These are phyloP conservation scores for Tetragonula clypearis DNA, from an alignment of 1,140 invertebrate genomes.

Conservation along the genomic window DNA sequence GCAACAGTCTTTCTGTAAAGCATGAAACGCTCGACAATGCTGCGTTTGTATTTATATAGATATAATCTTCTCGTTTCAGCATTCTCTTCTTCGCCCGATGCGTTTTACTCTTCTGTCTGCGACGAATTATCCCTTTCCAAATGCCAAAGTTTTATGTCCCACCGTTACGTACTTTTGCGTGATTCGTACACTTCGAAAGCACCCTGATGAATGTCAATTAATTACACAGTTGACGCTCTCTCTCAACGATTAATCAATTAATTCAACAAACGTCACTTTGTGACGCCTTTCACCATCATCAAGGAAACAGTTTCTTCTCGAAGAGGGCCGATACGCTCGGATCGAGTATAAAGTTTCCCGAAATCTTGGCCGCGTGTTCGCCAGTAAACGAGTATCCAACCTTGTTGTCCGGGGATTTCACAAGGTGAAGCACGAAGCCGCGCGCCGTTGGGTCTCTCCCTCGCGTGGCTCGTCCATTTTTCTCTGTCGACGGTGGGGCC, in stretches of 20 bases:
- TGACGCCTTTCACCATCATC: not conserved
- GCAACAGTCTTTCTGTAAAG: too few relatives aligned
- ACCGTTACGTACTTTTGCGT: too few relatives aligned
- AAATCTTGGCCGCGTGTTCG: not conserved
- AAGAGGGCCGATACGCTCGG: not conserved
- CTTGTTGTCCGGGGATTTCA: constrained; percentile 8
- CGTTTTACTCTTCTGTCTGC: too few relatives aligned
- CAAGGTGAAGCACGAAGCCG: not conserved
- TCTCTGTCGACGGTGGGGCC: constrained; percentile 45
- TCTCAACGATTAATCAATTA: too few relatives aligned
- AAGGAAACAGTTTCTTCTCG: not conserved
- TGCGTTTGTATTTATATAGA: not conserved
- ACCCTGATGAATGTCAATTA: too few relatives aligned
- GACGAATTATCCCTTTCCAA: too few relatives aligned
- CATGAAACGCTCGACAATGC: not conserved
- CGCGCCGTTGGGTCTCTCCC: not conserved
- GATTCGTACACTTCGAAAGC: too few relatives aligned
- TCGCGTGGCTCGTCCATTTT: constrained; percentile 57
- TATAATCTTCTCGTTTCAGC: too few relatives aligned
- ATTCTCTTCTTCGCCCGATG: too few relatives aligned
- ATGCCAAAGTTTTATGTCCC: too few relatives aligned
- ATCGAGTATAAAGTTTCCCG: constrained; percentile 2
- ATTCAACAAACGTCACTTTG: too few relatives aligned
- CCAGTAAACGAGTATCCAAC: not conserved
- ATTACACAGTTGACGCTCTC: too few relatives aligned